Percentiles rank a stretch among this genome's conserved stretches.
phyloP scores from a whole-genome alignment of 2,888 invertebrate genomes.

The Stenodera caucasica region DNA sequence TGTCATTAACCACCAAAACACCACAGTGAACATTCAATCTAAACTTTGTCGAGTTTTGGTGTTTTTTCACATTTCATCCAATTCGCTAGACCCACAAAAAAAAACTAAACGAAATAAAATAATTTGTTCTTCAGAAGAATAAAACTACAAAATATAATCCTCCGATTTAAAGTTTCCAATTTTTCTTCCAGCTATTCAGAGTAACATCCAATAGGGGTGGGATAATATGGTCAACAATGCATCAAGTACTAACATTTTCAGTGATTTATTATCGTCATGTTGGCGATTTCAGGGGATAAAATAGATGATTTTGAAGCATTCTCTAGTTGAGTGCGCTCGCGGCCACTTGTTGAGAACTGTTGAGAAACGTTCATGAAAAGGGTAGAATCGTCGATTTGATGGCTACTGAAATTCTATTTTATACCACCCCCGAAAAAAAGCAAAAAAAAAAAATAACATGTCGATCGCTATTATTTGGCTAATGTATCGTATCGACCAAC shows the following conservation, averaged over 20 bases:
- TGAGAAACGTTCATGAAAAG: conserved; percentile 11
- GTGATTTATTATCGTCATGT: conserved; percentile 22
- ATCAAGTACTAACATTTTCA: too few species aligned
- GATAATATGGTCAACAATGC: too few species aligned
- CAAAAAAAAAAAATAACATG: too few species aligned
- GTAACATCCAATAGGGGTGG: background rate
- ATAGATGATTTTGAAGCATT: conserved; percentile 18
- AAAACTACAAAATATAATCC: too few species aligned
- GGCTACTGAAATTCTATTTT: background rate
- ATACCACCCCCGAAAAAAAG: too few species aligned
- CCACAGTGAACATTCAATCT: conserved; percentile 20
- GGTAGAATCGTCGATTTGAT: background rate
- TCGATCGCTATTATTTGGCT: too few species aligned
- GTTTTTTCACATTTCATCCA: conserved; percentile 13
- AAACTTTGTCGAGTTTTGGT: conserved; percentile 17
- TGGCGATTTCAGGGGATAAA: conserved; percentile 1
- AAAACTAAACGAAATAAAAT: background rate
- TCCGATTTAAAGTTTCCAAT: conserved; percentile 3
- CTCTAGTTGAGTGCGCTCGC: conserved; percentile 15
- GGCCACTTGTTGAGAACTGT: conserved; percentile 25
- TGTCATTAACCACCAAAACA: conserved; percentile 13
- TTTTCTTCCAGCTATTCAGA: conserved; percentile 6
- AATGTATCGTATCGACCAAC: too few species aligned
- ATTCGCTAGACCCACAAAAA: too few species aligned
- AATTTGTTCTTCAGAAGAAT: background rate